Percentiles rank a stretch among this genome's conserved stretches.
These are phyloP conservation scores for Lasius platythorax DNA, from an alignment of 2,888 invertebrate genomes.

Conservation along the genomic window DNA sequence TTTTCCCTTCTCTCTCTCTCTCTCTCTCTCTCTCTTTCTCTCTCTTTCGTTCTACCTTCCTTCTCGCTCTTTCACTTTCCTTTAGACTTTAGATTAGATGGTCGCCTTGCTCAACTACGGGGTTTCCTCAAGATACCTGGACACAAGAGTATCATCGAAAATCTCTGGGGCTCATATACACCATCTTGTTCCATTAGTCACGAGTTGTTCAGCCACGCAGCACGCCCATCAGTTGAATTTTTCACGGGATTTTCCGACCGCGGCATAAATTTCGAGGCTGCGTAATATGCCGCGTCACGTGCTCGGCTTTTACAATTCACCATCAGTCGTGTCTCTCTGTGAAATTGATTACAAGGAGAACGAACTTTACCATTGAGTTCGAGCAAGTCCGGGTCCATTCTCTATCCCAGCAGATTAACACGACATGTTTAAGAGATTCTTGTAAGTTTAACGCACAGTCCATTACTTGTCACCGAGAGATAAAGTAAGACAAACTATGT, in stretches of 20 bases:
- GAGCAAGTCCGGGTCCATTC: neutral
- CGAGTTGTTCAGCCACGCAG: slow-evolving; percentile 7
- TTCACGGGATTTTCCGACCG: slow-evolving; percentile 63
- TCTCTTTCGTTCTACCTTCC: neutral
- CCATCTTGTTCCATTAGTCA: slow-evolving; percentile 11
- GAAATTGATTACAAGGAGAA: slow-evolving; percentile 49
- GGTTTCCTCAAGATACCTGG: slow-evolving; percentile 5
- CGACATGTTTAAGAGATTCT: slow-evolving; percentile 52
- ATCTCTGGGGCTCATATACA: slow-evolving; percentile 48
- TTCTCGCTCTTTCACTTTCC: neutral
- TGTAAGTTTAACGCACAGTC: slow-evolving; percentile 7
- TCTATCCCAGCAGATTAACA: slow-evolving; percentile 34
- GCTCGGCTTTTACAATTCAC: slow-evolving; percentile 31
- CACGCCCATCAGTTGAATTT: slow-evolving; percentile 60
- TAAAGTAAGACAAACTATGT: neutral
- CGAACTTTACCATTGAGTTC: slow-evolving; percentile 35
- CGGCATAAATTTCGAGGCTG: slow-evolving; percentile 58
- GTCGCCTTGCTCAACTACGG: neutral
- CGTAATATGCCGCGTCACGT: slow-evolving; percentile 38
- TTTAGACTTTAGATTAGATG: neutral
- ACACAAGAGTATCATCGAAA: slow-evolving; percentile 58
- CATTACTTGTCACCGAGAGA: neutral
- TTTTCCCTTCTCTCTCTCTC: slow-evolving; percentile 39
- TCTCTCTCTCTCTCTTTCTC: too few species aligned
- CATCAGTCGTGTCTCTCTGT: slow-evolving; percentile 7